Evolutionary conservation across 2,113 vertebrate genomes (phyloP), one percentile per base, ranked within the genome.

Genomic region (Stigmatopora nigra): DNA sequence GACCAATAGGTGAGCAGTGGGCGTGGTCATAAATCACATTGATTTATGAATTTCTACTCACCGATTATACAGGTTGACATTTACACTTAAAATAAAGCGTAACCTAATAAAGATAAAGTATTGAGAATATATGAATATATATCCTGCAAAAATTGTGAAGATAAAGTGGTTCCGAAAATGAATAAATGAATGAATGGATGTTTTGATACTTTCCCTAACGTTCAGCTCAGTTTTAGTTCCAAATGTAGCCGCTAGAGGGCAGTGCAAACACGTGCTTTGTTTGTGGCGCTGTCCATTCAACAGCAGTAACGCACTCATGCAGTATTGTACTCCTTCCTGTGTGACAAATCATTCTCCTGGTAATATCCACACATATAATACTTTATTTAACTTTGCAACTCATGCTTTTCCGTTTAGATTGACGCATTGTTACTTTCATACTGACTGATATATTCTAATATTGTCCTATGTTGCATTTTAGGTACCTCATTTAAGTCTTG

Each of bases 1-100:
- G 72, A 77, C 89, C 88, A 91, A 80, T 91, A 8, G 63, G 64
- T 67, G 46, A 1, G 15, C 38, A 75, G 78, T 71, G 52, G 89
- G 88, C 78, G 88, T 78, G 83, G 53, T 71, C 64, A 7, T 46
- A 41, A 69, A 77, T 82, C 82, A 83, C 69, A 44, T 78, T 87
- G 81, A 88, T 86, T 84, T 84, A 84, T 85, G 81, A 52, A 68
- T 67, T 69, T 68, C 67, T 76, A 61, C 76, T 69, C 65, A 3
- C 16, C 12, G 19, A 8, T 7, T 19, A n/a, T 19, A n/a, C 48
- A 22, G 9, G 19, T 56, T 16, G 38, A 6, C 38, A 10, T 7
- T 41, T 41, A 31, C 25, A 31, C 25, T 41, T 8, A 41, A 41
- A 41, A 41, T 8, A 41, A 8, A 6, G 9, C 38, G 38, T 41